Conservation (phyloP, 2,113 vertebrate species). For the Patagioenas fasciata region DNA sequence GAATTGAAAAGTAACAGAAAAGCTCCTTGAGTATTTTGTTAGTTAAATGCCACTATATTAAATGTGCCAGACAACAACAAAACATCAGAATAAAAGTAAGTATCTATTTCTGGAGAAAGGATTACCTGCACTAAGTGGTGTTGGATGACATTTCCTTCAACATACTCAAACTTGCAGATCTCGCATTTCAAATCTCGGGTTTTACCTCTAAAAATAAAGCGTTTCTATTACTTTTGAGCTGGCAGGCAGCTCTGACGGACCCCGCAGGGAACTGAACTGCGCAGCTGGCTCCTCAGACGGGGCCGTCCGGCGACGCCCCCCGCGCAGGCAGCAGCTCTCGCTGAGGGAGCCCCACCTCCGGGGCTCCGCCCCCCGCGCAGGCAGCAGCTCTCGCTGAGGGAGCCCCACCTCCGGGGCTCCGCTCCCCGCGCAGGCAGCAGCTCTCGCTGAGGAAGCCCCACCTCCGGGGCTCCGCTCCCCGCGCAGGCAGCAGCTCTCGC, state of each 20-base stretch:
- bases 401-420: too few relatives aligned
- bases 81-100: background rate
- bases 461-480: too few relatives aligned
- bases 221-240: background rate
- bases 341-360: too few relatives aligned
- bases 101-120: background rate
- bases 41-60: background rate
- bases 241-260: background rate
- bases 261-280: rapidly evolving
- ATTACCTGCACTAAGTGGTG: background rate
- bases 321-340: too few relatives aligned
- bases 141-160: background rate
- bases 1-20: background rate
- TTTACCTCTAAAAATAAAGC: background rate
- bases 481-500: rapidly evolving
- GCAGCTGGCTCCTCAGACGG: rapidly evolving
- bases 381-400: too few relatives aligned
- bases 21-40: background rate
- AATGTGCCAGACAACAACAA: background rate
- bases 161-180: background rate
- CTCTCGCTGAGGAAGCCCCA: too few relatives aligned
- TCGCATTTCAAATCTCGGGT: background rate
- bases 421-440: too few relatives aligned
- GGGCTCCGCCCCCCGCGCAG: too few relatives aligned
- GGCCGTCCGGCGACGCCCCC: too few relatives aligned